Base-by-base conservation (phyloP, 2,888 invertebrate species). In the Zygaena filipendulae region DNA sequence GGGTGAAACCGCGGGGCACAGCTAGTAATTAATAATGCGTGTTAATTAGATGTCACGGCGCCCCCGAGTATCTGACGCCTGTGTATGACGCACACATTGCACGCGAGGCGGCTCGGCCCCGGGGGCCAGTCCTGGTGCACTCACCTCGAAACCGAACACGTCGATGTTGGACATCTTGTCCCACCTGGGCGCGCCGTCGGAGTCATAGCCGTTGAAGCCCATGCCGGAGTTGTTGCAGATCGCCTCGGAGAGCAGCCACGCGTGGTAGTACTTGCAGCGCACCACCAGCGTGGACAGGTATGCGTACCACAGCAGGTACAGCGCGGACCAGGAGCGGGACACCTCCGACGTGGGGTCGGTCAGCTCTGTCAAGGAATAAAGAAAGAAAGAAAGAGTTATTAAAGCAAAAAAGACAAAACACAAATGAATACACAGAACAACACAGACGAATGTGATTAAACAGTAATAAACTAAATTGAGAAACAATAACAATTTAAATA, bases 171-270 rank as follows among this genome's bases (percentile, higher is more conserved):
- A 91, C 55, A 94, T 85, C 38, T 92, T 86, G 66, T 97, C 93
- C 98, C 98, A 99, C 50, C 87, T 87, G 2, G 90, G 81, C 24
- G 82, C 74, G 21, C 92, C 94, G 35, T 88, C 79, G 25, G 83
- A 79, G 50, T 89, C 86, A 58, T 87, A 92, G 0, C 97, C 97
- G 45, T 90, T 87, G 62, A 88, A 92, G 1, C 97, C 97, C 55
- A 98, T 84, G 1, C 98, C 98, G 11, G 92, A 91, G 59, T 94
- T 92, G 67, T 97, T 97, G 66, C 95, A 96, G 43, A 97, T 90
- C 1, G 95, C 93, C 66, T 98, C 98, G 4, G 95, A 94, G 49
- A 97, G 82, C 32, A 93, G 82, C 97, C 97, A 97, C n/a, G 95
- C 97, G 62, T 95, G 92, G 75, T 97, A 97, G 81, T 97, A 97